Percentiles rank a stretch among this genome's conserved stretches.
These are phyloP conservation scores for Ceratosolen fusciceps DNA, from an alignment of 1,140 invertebrate species.

Conservation along the genomic window DNA sequence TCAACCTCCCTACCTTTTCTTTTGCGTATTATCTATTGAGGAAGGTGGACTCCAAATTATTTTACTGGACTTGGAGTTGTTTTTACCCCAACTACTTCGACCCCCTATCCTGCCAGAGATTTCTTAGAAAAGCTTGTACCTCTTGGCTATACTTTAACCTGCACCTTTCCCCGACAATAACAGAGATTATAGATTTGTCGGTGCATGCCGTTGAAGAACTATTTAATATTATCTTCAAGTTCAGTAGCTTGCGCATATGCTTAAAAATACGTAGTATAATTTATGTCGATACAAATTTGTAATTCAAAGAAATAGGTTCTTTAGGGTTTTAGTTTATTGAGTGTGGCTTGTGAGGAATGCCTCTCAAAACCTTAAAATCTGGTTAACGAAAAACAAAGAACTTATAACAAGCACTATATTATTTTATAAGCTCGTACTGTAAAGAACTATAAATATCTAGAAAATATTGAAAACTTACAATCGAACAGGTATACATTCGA, in stretches of 20 bases:
- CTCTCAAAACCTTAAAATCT: background rate
- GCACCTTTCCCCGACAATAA: background rate
- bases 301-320: background rate
- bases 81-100: background rate
- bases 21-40: too few relatives aligned
- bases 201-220: background rate
- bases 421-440: background rate
- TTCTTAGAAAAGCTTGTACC: background rate
- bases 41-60: too few relatives aligned
- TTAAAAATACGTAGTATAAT: background rate
- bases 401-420: background rate
- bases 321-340: background rate
- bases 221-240: background rate
- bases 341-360: background rate
- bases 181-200: background rate
- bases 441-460: background rate
- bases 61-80: too few relatives aligned
- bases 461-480: conserved; percentile 11
- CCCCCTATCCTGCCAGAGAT: background rate
- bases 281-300: background rate
- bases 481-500: background rate
- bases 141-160: background rate
- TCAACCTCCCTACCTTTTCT: background rate
- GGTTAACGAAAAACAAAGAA: background rate
- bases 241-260: background rate